A percentile compares a stretch with the other conserved stretches of the same genome.
Evolutionary conservation across 1,140 invertebrate genomes (phyloP).

Genomic region (Drosophila ironensis): DNA sequence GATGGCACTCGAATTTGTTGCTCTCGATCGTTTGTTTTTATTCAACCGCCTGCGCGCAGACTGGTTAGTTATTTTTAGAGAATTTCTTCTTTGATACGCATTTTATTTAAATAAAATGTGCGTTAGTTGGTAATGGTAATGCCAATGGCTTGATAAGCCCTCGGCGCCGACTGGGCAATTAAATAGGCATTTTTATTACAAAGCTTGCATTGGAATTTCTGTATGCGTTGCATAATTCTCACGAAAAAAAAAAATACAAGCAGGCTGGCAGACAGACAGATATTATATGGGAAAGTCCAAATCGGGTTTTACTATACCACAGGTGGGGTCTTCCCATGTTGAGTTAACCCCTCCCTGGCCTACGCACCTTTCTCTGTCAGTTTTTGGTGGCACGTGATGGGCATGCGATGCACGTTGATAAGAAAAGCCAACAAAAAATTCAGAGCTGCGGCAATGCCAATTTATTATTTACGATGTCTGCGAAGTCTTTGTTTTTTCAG

Average conservation of each 20-base stretch:
- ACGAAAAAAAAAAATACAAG: constrained; percentile 10
- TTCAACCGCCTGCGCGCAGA: constrained; percentile 21
- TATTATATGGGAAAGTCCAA: constrained; percentile 39
- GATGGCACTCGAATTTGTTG: constrained; percentile 30
- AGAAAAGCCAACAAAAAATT: constrained; percentile 27
- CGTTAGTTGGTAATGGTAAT: constrained; percentile 51
- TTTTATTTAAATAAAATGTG: constrained; percentile 75
- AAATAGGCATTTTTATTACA: constrained; percentile 67
- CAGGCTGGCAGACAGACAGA: neutral
- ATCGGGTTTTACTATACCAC: constrained; percentile 3
- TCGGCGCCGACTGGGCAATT: constrained; percentile 64
- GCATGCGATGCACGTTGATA: constrained; percentile 61
- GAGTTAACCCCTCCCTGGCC: neutral
- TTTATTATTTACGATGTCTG: constrained; percentile 55
- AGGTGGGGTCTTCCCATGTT: constrained; percentile 2
- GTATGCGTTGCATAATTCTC: constrained; percentile 66
- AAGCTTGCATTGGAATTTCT: constrained; percentile 55
- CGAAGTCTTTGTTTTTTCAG: too few species aligned
- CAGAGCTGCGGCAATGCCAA: constrained; percentile 10
- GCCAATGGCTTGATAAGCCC: constrained; percentile 52
- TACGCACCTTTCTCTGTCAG: constrained; percentile 7
- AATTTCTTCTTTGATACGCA: constrained; percentile 56
- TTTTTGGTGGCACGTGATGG: constrained; percentile 54
- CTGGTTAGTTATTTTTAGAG: constrained; percentile 64
- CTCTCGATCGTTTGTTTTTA: constrained; percentile 31